A percentile compares a stretch with the other conserved stretches of the same genome.
These are phyloP conservation scores for Caenorhabditis latens DNA, from an alignment of 1,140 invertebrate species.

Conservation along the genomic window DNA sequence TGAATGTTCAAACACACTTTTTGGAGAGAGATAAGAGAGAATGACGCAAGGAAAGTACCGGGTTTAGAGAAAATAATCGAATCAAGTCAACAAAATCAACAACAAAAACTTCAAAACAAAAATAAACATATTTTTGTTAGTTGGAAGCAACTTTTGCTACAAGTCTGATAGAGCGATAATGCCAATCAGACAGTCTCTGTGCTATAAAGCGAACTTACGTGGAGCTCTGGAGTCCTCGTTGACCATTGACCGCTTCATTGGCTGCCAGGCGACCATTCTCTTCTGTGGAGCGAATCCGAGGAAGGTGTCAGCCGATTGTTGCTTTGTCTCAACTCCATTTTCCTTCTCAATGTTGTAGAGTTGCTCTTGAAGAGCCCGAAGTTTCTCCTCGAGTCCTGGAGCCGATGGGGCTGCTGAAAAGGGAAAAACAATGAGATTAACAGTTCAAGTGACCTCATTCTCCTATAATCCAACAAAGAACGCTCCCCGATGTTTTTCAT, in stretches of 20 bases:
- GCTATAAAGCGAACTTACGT: slow-evolving; percentile 49
- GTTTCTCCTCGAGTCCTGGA: slow-evolving; percentile 43
- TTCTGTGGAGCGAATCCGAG: slow-evolving; percentile 52
- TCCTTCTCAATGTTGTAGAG: slow-evolving; percentile 34
- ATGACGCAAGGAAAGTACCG: slow-evolving; percentile 51
- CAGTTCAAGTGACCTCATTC: neutral
- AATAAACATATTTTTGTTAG: neutral
- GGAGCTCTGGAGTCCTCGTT: slow-evolving; percentile 55
- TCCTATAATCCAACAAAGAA: neutral
- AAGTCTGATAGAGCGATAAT: too few relatives aligned
- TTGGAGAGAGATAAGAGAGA: slow-evolving; percentile 4
- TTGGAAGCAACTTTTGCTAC: too few relatives aligned
- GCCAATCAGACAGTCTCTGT: too few relatives aligned
- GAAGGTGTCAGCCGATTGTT: slow-evolving; percentile 29
- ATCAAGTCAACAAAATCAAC: slow-evolving; percentile 16
- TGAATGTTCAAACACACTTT: slow-evolving; percentile 35
- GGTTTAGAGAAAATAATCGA: slow-evolving; percentile 37
- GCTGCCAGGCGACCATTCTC: slow-evolving; percentile 67
- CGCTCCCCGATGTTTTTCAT: neutral
- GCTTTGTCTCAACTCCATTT: slow-evolving; percentile 31
- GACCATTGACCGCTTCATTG: slow-evolving; percentile 61
- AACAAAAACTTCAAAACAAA: neutral
- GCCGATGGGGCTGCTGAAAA: slow-evolving; percentile 36
- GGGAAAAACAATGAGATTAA: neutral
- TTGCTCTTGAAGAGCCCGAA: slow-evolving; percentile 36